Percentiles rank a stretch among this genome's conserved stretches.
These are phyloP conservation scores for Epizoanthus rinbou DNA, from an alignment of 92 coral and sea anemone genomes.

Conservation along the genomic window DNA sequence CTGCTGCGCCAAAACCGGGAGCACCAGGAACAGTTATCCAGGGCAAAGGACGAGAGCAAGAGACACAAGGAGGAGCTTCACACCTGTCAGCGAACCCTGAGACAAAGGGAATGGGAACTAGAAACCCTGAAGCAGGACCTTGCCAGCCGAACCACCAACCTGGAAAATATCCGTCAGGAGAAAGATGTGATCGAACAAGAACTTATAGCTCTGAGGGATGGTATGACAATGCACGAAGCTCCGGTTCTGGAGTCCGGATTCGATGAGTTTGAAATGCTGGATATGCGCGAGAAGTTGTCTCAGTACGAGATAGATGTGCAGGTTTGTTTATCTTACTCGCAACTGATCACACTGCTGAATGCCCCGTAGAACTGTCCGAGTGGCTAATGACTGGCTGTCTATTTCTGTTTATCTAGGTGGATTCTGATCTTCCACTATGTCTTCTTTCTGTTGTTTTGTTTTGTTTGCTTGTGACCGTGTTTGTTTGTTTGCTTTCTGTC, in stretches of 20 bases:
- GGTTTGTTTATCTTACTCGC: background rate
- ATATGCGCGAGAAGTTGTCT: conserved; percentile 70
- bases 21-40: conserved; percentile 87
- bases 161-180: conserved; percentile 81
- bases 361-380: too few species aligned
- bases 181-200: conserved; percentile 87
- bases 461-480: too few species aligned
- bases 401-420: too few species aligned
- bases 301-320: conserved; percentile 68
- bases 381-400: too few species aligned
- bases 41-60: conserved; percentile 77
- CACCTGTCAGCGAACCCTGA: conserved; percentile 76
- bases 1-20: conserved; percentile 82
- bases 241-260: conserved; percentile 80
- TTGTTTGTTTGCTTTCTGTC: too few species aligned
- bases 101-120: conserved; percentile 87
- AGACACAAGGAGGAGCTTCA: conserved; percentile 78
- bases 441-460: too few species aligned
- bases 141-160: conserved; percentile 55
- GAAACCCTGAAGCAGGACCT: conserved; percentile 92
- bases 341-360: too few species aligned
- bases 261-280: conserved; percentile 77
- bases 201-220: conserved; percentile 79
- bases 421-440: too few species aligned
- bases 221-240: conserved; percentile 71